A percentile compares a stretch with the other conserved stretches of the same genome.
Evolutionary conservation across 2,113 vertebrate species (phyloP).

Genomic region (Anguilla japonica): DNA sequence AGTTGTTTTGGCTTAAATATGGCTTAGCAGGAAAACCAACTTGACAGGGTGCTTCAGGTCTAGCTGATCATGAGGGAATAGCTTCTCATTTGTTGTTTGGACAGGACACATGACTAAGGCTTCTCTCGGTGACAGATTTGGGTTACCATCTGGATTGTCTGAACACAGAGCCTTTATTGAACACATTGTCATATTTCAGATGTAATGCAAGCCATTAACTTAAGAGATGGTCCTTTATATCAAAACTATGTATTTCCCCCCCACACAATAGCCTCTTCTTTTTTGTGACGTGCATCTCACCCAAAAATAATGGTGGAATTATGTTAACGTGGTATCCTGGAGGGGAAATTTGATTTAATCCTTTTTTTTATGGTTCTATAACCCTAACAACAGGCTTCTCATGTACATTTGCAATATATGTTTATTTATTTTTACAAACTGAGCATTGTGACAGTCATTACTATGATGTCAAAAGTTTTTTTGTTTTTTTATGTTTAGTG

Average conservation of each 20-base stretch:
- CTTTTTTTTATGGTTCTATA: not conserved
- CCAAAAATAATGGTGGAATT: not conserved
- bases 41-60: not conserved
- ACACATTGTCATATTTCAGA: not conserved
- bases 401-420: not conserved
- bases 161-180: not conserved
- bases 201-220: not conserved
- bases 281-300: not conserved
- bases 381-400: not conserved
- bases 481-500: not conserved
- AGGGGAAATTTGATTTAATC: not conserved
- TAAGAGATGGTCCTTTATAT: not conserved
- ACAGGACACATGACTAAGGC: not conserved
- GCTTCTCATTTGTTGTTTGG: not conserved
- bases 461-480: not conserved
- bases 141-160: slow-evolving; percentile 7
- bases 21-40: not conserved
- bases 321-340: not conserved
- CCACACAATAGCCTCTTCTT: not conserved
- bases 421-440: not conserved
- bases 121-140: slow-evolving; percentile 1
- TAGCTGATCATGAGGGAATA: not conserved
- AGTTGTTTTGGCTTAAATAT: not conserved
- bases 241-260: not conserved
- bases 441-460: not conserved